Conservation (phyloP, 2,888 invertebrate species). For the Myopa tessellatipennis region DNA sequence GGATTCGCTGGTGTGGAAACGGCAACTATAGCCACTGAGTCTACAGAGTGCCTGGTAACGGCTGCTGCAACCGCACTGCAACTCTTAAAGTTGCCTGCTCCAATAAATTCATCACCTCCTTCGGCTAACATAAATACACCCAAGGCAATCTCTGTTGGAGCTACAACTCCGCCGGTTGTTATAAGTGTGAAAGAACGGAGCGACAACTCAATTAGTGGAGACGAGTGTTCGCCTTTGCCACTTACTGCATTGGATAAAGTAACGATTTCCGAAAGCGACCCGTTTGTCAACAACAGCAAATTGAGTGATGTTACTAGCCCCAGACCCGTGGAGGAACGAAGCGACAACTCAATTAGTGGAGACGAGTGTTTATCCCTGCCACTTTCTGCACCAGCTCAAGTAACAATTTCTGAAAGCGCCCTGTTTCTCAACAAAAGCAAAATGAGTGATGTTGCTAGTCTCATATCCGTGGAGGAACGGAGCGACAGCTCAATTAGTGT, state of each 20-base stretch:
- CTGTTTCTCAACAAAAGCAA: conserved; percentile 49
- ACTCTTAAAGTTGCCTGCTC: conserved; percentile 1
- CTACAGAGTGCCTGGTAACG: conserved; percentile 58
- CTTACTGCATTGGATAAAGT: conserved; percentile 52
- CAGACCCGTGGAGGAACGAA: conserved; percentile 48
- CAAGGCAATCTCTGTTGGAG: conserved; percentile 14
- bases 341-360: conserved; percentile 16
- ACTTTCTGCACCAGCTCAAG: conserved; percentile 50
- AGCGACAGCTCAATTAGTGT: conserved; percentile 21
- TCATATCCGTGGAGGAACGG: conserved; percentile 48
- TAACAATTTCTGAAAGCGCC: conserved; percentile 58
- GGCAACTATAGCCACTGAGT: conserved; percentile 64
- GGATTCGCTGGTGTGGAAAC: conserved; percentile 61
- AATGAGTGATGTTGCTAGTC: conserved; percentile 52
- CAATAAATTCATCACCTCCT: background rate
- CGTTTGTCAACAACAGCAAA: conserved; percentile 49
- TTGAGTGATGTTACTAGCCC: conserved; percentile 53
- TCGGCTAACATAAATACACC: background rate
- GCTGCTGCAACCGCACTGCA: conserved; percentile 47
- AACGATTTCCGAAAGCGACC: conserved; percentile 58
- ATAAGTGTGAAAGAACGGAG: conserved; percentile 31
- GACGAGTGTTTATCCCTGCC: conserved; percentile 41
- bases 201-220: conserved; percentile 16
- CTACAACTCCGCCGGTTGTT: conserved; percentile 1
- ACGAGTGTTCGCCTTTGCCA: conserved; percentile 40